Base-by-base conservation (phyloP, 2,888 invertebrate genomes). In the Cylloceria caligata region DNA sequence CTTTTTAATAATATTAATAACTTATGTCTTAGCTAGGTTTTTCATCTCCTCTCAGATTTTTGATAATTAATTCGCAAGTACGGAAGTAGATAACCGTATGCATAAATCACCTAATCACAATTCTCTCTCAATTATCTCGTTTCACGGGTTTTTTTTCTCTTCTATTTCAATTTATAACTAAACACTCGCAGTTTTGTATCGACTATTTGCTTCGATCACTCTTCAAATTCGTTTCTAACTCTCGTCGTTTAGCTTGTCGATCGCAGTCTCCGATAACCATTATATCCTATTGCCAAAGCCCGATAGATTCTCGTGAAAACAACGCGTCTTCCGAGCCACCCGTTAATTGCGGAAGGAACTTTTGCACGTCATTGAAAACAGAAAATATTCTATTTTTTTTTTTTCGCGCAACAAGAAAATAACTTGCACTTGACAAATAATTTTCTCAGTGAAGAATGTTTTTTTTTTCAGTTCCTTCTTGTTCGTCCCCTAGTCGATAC, bases 21-120 rank as follows among this genome's bases (percentile, higher is more conserved):
- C 24, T 69, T 62, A n/a, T 42, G 69, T 67, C 64, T 69, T 77
- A 72, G 42, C 81, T 73, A 76, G 19, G 27, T 68, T 49, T 39
- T 57, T 47, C 55, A 9, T 39, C 39, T 34, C 39, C 21, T 36
- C 65, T 45, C 62, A 24, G 27, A 57, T 62, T 72, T 45, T 21
- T 55, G 85, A 89, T 88, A 86, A 87, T 88, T 88, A 84, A 88
- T 88, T 84, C 86, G 86, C 86, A 88, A 90, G 89, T 88, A 89
- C 64, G 81, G 88, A 88, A 89, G 87, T 90, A 89, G 87, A 88
- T 91, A 89, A 88, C 88, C 87, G 87, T 87, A 89, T 88, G 86
- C 88, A 88, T 89, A 89, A 73, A 73, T 71, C 49, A 34, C 19
- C 87, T 88, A 88, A 83, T 83, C 84, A 87, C 84, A 86, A 87